Percentiles rank a stretch among this genome's conserved stretches.
phyloP scores from a whole-genome alignment of 2,113 vertebrate species.

The Noctilio leporinus region DNA sequence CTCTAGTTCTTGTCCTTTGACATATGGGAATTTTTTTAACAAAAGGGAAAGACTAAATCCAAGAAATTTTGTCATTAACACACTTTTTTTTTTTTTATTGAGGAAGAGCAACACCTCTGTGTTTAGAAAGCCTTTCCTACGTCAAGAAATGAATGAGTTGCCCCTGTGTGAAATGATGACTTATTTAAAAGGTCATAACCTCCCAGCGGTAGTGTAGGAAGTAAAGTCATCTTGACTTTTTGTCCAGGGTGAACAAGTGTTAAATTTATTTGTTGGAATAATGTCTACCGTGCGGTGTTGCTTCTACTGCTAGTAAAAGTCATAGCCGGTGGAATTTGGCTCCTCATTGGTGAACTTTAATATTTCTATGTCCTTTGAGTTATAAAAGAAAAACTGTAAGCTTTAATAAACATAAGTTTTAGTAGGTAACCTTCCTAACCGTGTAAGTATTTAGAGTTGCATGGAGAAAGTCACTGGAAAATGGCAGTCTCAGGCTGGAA shows the following conservation, averaged over 20 bases:
- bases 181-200: neutral
- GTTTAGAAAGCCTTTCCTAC: neutral
- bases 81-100: conserved; percentile 8
- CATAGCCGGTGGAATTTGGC: neutral
- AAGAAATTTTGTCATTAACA: conserved; percentile 17
- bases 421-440: neutral
- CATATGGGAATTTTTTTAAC: neutral
- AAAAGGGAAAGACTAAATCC: conserved; percentile 1
- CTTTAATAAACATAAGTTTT: neutral
- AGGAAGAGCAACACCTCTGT: neutral
- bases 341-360: neutral
- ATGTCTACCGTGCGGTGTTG: neutral
- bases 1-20: neutral
- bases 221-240: conserved; percentile 22
- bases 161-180: conserved; percentile 7
- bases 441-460: neutral
- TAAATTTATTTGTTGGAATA: neutral
- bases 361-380: neutral
- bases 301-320: neutral
- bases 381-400: neutral
- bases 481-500: neutral
- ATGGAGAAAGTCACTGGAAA: neutral
- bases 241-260: neutral
- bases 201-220: neutral
- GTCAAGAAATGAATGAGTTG: neutral